phyloP scores from a whole-genome alignment of 2,113 vertebrate genomes.

The Cynocephalus volans region DNA sequence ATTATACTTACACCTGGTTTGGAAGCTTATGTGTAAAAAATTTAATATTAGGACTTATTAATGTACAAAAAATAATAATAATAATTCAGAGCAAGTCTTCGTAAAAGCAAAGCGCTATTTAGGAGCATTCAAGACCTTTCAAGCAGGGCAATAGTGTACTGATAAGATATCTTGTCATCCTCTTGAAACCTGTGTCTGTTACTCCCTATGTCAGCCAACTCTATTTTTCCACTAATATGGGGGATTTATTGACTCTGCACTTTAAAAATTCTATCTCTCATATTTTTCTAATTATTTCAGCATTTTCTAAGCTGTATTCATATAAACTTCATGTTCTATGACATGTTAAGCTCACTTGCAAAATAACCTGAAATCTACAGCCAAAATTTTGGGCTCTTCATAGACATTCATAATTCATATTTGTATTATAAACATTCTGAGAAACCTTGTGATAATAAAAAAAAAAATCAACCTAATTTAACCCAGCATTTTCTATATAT shows the following conservation, averaged over 20 bases:
- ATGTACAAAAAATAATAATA: too few species aligned
- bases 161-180: background rate
- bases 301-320: background rate
- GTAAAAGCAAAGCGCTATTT: background rate
- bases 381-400: background rate
- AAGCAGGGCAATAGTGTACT: background rate
- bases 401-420: background rate
- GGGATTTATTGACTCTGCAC: background rate
- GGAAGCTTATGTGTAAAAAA: too few species aligned
- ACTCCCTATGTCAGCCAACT: background rate
- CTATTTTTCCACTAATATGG: background rate
- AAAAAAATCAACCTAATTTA: background rate
- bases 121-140: background rate
- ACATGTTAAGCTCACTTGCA: background rate
- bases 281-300: background rate
- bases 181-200: background rate
- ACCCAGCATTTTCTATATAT: background rate
- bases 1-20: too few species aligned
- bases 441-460: background rate
- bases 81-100: background rate
- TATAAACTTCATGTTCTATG: background rate
- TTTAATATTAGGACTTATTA: too few species aligned
- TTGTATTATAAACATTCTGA: constrained; percentile 35
- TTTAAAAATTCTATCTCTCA: background rate
- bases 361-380: background rate